A percentile compares a stretch with the other conserved stretches of the same genome.
phyloP scores from a whole-genome alignment of 2,113 vertebrate genomes.

The Dromiciops gliroides region DNA sequence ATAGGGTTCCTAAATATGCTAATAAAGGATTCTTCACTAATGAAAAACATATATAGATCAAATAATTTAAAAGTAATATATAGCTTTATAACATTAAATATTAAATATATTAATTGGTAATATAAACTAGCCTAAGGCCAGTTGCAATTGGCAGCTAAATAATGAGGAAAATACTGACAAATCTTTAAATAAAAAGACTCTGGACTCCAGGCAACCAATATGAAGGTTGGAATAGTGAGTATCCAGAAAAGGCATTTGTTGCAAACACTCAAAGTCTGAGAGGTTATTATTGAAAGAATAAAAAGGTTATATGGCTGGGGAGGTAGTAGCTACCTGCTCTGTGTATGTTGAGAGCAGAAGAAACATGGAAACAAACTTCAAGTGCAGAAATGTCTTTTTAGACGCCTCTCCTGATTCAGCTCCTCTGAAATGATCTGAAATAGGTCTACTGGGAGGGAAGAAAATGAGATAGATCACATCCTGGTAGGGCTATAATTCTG shows the following conservation, averaged over 20 bases:
- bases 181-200: constrained; percentile 2
- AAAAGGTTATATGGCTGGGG: neutral
- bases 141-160: constrained; percentile 48
- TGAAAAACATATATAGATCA: constrained; percentile 76
- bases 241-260: neutral
- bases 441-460: constrained; percentile 12
- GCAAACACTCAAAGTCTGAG: neutral
- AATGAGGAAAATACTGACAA: constrained; percentile 24
- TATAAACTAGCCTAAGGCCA: constrained; percentile 52
- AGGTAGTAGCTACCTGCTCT: neutral
- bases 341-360: constrained; percentile 8
- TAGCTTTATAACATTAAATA: constrained; percentile 77
- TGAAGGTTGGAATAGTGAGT: neutral
- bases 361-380: neutral
- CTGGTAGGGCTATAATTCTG: neutral
- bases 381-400: neutral
- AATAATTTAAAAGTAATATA: constrained; percentile 76
- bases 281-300: neutral
- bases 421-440: constrained; percentile 16
- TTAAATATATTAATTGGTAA: constrained; percentile 76
- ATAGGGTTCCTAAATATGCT: constrained; percentile 81
- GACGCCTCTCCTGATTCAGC: neutral
- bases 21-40: constrained; percentile 77
- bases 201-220: neutral
- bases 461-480: neutral